phyloP scores from a whole-genome alignment of 1,140 invertebrate species.

The Spodoptera frugiperda region DNA sequence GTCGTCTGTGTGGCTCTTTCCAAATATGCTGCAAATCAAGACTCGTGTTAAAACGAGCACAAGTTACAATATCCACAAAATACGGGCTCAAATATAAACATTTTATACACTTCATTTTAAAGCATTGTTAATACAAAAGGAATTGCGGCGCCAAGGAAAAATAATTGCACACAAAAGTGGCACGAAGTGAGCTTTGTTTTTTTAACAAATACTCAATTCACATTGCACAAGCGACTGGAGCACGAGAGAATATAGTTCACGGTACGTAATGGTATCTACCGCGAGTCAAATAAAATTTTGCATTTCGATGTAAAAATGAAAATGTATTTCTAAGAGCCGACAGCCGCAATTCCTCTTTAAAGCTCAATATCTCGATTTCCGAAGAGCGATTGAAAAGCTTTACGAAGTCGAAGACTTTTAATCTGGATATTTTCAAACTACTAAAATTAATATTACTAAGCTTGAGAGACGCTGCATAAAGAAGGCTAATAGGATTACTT shows the following conservation, averaged over 20 bases:
- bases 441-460: no score
- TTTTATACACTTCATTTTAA: background rate
- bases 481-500: no score
- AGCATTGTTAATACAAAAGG: constrained; percentile 8
- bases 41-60: background rate
- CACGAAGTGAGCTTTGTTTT: no score
- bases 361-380: background rate
- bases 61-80: background rate
- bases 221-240: no score
- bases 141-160: background rate
- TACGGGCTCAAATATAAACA: background rate
- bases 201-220: no score
- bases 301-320: background rate
- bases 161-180: no score
- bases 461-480: no score
- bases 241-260: no score
- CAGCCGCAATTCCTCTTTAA: constrained; percentile 8
- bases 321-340: background rate
- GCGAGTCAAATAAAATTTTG: no score
- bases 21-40: constrained; percentile 72
- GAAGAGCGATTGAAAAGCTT: background rate
- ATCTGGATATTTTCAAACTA: background rate
- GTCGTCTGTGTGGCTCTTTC: constrained; percentile 70
- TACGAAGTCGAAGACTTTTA: background rate
- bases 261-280: no score